Conservation (phyloP, 2,113 vertebrate genomes). For the Chloropsis cyanopogon region DNA sequence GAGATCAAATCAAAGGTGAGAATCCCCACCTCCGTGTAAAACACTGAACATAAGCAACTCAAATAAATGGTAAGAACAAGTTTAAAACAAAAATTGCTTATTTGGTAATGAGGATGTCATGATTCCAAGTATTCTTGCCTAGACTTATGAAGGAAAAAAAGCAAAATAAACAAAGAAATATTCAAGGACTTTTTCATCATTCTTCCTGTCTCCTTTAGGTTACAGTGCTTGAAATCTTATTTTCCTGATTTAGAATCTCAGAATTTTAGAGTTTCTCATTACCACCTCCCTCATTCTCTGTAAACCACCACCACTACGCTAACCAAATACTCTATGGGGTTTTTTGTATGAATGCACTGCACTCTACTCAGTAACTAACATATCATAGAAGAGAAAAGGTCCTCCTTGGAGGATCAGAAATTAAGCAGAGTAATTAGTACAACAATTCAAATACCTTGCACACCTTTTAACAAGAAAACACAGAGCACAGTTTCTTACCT, state of each 20-base stretch:
- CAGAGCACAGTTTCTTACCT: conserved; percentile 72
- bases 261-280: not conserved
- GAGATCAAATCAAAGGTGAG: not conserved
- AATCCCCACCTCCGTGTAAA: not conserved
- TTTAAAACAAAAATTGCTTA: not conserved
- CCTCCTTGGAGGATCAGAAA: not conserved
- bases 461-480: not conserved
- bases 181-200: not conserved
- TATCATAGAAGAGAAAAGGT: not conserved
- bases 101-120: not conserved
- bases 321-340: not conserved
- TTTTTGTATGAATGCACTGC: not conserved
- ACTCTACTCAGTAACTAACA: not conserved
- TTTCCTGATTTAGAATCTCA: not conserved
- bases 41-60: not conserved
- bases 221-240: not conserved
- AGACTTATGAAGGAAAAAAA: not conserved
- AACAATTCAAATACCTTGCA: not conserved
- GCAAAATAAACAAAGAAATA: not conserved
- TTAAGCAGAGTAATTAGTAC: not conserved
- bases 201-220: not conserved
- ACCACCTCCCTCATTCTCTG: not conserved
- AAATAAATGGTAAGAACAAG: not conserved
- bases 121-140: not conserved
- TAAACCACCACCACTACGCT: not conserved